Percentiles rank a stretch among this genome's conserved stretches.
These are phyloP conservation scores for Protomyctophum bolini DNA, from an alignment of 2,113 vertebrate genomes.

Conservation along the genomic window DNA sequence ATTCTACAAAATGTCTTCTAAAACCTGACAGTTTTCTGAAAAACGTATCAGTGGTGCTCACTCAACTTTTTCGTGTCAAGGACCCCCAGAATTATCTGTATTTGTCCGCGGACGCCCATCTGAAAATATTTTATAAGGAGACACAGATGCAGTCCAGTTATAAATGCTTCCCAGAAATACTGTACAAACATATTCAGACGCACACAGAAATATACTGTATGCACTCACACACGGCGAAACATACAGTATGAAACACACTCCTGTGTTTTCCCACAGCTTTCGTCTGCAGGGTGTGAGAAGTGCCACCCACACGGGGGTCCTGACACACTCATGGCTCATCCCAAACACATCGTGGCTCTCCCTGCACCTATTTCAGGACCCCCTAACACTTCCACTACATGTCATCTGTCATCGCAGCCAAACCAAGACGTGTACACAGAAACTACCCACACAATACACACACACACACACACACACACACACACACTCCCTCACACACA, in stretches of 20 bases:
- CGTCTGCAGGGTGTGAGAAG: slow-evolving; percentile 52
- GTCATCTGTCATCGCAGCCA: not conserved
- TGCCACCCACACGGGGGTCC: slow-evolving; percentile 42
- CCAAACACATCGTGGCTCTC: slow-evolving; percentile 32
- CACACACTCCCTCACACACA: not conserved
- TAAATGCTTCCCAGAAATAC: no score
- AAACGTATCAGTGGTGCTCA: no score
- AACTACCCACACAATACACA: not conserved
- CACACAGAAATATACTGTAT: no score
- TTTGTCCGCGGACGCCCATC: no score
- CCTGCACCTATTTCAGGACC: slow-evolving; percentile 19
- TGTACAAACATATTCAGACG: no score
- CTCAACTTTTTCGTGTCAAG: no score
- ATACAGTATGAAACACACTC: not conserved
- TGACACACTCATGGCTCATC: slow-evolving; percentile 25
- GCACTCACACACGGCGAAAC: not conserved
- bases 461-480: slow-evolving; percentile 2
- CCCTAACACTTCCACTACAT: slow-evolving; percentile 5
- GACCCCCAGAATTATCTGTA: no score
- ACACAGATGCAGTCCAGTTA: no score
- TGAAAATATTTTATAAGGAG: no score
- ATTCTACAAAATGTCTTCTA: no score
- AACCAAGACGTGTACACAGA: not conserved
- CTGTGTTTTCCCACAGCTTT: slow-evolving; percentile 34
- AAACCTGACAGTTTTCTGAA: no score